These are phyloP conservation scores for Stictocephala bisonia DNA, from an alignment of 2,888 invertebrate genomes.

Conservation along the genomic window DNA sequence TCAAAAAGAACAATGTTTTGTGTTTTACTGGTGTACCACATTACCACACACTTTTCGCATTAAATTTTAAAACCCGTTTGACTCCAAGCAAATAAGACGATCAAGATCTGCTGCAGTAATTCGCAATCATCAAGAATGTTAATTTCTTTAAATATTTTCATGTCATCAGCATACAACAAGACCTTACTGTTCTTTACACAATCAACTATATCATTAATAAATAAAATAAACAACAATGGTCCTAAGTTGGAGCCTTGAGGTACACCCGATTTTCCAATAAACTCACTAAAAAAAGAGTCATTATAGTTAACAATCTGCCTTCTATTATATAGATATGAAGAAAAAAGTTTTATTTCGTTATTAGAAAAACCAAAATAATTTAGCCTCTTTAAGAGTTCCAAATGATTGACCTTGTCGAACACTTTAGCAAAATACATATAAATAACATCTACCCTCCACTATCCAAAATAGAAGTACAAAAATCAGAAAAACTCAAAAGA, in stretches of 20 bases:
- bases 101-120: background rate
- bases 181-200: background rate
- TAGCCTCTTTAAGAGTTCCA: background rate
- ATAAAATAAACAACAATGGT: background rate
- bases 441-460: background rate
- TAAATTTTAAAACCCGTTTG: background rate
- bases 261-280: background rate
- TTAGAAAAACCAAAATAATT: constrained; percentile 5
- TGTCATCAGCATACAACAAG: constrained; percentile 7
- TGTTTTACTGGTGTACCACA: background rate
- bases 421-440: constrained; percentile 3
- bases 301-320: background rate
- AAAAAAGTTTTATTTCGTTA: background rate
- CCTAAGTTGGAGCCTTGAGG: constrained; percentile 2
- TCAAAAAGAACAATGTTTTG: background rate
- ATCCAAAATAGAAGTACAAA: background rate
- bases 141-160: background rate
- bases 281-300: background rate
- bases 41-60: background rate
- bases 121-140: background rate
- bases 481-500: constrained; percentile 1
- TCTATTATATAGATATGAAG: background rate
- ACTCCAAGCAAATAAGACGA: background rate
- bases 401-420: background rate
- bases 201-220: background rate